Conservation (phyloP, 35 echinoderm and acorn worm species). For the Strongylocentrotus purpuratus region DNA sequence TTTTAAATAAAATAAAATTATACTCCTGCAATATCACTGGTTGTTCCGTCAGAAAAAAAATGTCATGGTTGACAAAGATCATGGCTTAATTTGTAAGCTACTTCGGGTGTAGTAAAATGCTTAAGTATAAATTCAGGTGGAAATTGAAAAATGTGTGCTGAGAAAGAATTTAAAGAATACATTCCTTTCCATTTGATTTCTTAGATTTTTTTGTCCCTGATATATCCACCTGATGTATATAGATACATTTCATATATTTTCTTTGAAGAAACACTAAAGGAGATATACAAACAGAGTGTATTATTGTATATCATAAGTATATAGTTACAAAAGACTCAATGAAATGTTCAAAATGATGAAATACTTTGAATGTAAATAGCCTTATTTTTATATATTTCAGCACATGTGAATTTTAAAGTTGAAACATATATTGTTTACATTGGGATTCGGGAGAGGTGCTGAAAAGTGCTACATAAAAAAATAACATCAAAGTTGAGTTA, state of each 20-base stretch:
- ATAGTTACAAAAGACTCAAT: background rate
- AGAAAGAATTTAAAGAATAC: background rate
- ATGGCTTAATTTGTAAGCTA: background rate
- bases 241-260: no score
- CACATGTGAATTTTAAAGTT: background rate
- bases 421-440: background rate
- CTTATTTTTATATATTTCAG: background rate
- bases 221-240: background rate
- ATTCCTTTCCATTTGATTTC: background rate
- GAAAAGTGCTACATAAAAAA: background rate
- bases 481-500: background rate
- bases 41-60: no score
- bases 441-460: background rate
- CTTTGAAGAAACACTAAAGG: no score
- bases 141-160: background rate
- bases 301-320: background rate
- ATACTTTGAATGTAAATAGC: background rate
- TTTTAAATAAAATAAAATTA: no score
- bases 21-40: no score
- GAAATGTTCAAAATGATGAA: background rate
- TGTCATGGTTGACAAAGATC: no score
- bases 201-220: background rate
- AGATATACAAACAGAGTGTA: no score
- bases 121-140: background rate
- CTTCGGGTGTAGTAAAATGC: background rate